Evolutionary conservation across 2,113 vertebrate species (phyloP), one percentile per base, ranked within the genome.

Genomic region (Sinocyclocheilus anshuiensis): DNA sequence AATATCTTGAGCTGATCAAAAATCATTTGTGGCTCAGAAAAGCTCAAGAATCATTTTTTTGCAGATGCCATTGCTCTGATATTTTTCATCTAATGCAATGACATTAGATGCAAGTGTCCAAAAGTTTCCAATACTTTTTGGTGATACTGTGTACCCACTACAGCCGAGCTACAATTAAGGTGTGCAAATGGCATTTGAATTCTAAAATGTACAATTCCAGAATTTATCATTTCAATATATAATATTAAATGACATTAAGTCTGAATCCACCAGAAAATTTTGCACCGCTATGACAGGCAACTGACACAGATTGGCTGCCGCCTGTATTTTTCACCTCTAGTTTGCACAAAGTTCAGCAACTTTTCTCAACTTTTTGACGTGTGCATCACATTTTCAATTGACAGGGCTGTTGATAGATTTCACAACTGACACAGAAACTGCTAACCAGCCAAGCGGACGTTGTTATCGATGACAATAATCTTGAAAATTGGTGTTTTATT

Each of bases 401-500:
- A 12, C 18, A 57, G 0, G 24, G 26, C 76, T 36, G 77, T 33
- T 36, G 50, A 53, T 26, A 55, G 75, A 33, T 77, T 77, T 77
- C 1, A 4, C 24, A 36, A 29, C 24, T 26, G 48, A 29, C 75
- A 29, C 76, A 20, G 11, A 55, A 78, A 20, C 16, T 36, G 76
- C 29, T n/a, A 71, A 81, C 71, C 85, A 83, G 29, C 33, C 45
- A 29, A 79, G 81, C 42, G 5, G 36, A 74, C 10, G 1, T 42
- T n/a, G 39, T 75, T 45, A 75, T 45, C 36, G 22, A 45, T 45
- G 72, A 45, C 22, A 75, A 75, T 48, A 75, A 75, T 45, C 72
- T 15, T 4, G 1, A 74, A 22, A 74, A 45, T 74, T 11, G 71
- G 20, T 85, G 84, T 72, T 88, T 55, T 61, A 87, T 81, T 61